These are phyloP conservation scores for Bathynomus jamesi DNA, from an alignment of 1,140 invertebrate species.

Conservation along the genomic window DNA sequence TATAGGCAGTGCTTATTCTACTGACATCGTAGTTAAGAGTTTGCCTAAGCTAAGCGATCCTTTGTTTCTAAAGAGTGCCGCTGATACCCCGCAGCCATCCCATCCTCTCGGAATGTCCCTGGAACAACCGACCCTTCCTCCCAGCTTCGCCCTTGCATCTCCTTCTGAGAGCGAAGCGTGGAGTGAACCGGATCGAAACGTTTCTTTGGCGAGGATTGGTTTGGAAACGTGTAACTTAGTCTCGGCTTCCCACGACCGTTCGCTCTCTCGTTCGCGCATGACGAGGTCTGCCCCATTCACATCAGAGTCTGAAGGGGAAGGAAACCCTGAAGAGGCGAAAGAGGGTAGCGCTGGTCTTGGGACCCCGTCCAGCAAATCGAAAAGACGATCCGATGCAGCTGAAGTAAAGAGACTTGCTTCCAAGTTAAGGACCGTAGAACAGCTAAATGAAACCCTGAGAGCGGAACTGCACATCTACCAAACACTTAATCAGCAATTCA, in stretches of 20 bases:
- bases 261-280: slow-evolving; percentile 14
- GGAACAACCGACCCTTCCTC: neutral
- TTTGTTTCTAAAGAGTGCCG: too few species aligned
- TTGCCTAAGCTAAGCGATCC: too few species aligned
- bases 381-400: slow-evolving; percentile 29
- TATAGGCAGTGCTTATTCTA: slow-evolving; percentile 21
- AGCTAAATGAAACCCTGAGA: slow-evolving; percentile 44
- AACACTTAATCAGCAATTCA: slow-evolving; percentile 25
- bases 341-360: slow-evolving; percentile 11
- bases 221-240: slow-evolving; percentile 42
- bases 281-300: slow-evolving; percentile 15
- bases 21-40: slow-evolving; percentile 21
- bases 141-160: slow-evolving; percentile 19
- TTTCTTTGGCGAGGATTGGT: slow-evolving; percentile 67
- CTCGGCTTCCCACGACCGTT: slow-evolving; percentile 22
- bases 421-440: slow-evolving; percentile 40
- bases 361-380: slow-evolving; percentile 17
- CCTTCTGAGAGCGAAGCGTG: slow-evolving; percentile 58
- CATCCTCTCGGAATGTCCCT: too few species aligned
- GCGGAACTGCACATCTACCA: slow-evolving; percentile 42
- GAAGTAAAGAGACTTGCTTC: slow-evolving; percentile 38
- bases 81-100: too few species aligned
- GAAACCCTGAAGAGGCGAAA: slow-evolving; percentile 5
- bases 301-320: slow-evolving; percentile 34
- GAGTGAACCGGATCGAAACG: slow-evolving; percentile 71